These are phyloP conservation scores for Cerastis rubricosa DNA, from an alignment of 2,888 invertebrate genomes.

Conservation along the genomic window DNA sequence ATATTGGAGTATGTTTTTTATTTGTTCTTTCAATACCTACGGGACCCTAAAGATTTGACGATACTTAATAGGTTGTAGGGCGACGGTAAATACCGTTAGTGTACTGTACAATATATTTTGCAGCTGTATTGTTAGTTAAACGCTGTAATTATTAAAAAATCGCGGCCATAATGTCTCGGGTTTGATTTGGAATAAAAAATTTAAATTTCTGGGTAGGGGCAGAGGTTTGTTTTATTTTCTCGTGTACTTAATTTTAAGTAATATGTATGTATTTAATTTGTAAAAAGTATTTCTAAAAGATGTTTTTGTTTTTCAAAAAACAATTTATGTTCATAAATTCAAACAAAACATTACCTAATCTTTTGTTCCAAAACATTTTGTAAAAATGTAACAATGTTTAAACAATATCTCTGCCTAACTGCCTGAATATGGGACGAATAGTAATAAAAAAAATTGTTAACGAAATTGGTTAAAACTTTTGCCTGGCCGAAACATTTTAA, in stretches of 20 bases:
- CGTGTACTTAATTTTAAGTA: constrained; percentile 35
- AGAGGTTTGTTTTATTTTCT: constrained; percentile 65
- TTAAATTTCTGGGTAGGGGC: constrained; percentile 71
- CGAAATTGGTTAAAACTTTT: constrained; percentile 71
- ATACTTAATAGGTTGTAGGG: constrained; percentile 81
- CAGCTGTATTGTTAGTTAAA: constrained; percentile 81
- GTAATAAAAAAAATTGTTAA: constrained; percentile 78
- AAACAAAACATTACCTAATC: neutral
- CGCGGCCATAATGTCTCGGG: constrained; percentile 85
- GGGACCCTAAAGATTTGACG: constrained; percentile 70
- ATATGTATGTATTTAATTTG: constrained; percentile 38
- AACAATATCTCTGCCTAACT: constrained; percentile 72
- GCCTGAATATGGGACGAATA: constrained; percentile 78
- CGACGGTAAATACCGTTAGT: constrained; percentile 70
- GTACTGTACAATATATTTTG: constrained; percentile 85
- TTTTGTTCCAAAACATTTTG: constrained; percentile 39
- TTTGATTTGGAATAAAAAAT: constrained; percentile 74
- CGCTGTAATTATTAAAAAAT: constrained; percentile 75
- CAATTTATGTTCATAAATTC: neutral
- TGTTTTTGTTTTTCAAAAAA: neutral
- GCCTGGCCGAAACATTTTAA: constrained; percentile 12
- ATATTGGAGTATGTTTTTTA: constrained; percentile 47
- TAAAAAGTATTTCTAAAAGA: constrained; percentile 42
- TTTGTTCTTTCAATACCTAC: constrained; percentile 51
- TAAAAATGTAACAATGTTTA: constrained; percentile 42